A percentile compares a stretch with the other conserved stretches of the same genome.
These are phyloP conservation scores for Monarcha castaneiventris DNA, from an alignment of 2,113 vertebrate species.

Conservation along the genomic window DNA sequence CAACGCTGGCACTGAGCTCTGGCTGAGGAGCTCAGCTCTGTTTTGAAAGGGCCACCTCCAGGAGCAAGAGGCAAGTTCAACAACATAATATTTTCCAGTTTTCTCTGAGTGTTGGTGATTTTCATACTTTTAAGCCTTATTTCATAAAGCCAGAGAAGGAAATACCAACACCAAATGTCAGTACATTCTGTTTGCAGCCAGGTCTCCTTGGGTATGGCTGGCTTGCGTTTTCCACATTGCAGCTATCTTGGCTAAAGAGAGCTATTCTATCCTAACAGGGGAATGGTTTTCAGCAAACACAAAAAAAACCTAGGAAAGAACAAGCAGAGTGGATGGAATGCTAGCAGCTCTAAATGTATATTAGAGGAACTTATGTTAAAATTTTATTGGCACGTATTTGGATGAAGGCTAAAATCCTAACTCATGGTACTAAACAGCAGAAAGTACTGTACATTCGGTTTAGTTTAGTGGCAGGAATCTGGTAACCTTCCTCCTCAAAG, in stretches of 20 bases:
- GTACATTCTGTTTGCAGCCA: not conserved
- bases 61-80: not conserved
- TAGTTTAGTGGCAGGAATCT: not conserved
- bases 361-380: not conserved
- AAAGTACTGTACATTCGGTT: not conserved
- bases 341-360: not conserved
- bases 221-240: not conserved
- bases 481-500: not conserved
- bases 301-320: not conserved
- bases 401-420: not conserved
- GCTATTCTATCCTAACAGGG: not conserved
- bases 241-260: not conserved
- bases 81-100: slow-evolving; percentile 23
- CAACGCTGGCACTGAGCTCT: not conserved
- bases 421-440: not conserved
- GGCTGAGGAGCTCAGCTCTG: not conserved
- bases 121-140: not conserved
- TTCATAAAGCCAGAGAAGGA: not conserved
- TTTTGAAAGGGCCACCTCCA: slow-evolving; percentile 43
- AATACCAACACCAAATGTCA: not conserved
- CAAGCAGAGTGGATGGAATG: not conserved
- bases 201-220: not conserved
- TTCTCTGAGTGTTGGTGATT: not conserved
- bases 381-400: not conserved
- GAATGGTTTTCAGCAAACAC: not conserved